Base-by-base conservation (phyloP, 2,113 vertebrate species). In the Larimichthys polyactis region DNA sequence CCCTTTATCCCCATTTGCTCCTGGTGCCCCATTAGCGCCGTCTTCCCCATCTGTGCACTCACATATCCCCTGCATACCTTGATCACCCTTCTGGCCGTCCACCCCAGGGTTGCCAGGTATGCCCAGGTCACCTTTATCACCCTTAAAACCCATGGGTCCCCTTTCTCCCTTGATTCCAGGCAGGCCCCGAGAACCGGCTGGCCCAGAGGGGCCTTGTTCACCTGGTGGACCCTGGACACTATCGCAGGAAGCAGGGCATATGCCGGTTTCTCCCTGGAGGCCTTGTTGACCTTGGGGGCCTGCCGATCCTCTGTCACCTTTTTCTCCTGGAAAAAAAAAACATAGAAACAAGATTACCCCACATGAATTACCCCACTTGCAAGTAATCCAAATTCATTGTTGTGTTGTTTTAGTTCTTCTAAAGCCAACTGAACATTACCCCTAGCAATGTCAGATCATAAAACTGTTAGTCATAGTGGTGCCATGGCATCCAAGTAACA, bases 261-360 rank as follows among this genome's bases (percentile, higher is more conserved):
- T 71, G 0, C 95, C 95, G 0, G 55, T 57, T 40, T 92, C 86
- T 55, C 95, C 95, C 51, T 85, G 84, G 3, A 85, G 90, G 0
- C 95, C 95, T 16, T 22, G 77, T 7, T 40, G 3, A 29, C 95
- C 95, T 63, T 73, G 19, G 0, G 67, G 83, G 0, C 95, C 95
- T 4, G 58, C 51, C 16, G 72, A 0, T 68, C 95, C 94, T 4
- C 1, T 0, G 65, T 94, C 90, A 0, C 95, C 95, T 81, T 95
- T 95, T 3, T 94, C 93, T 51, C 95, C 95, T 96, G 52, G 55
- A 72, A 86, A 88, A 46, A 40, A 89, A 40, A 8, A 40, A 40
- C 36, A 40, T 40, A 7, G 7, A 40, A 8, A 40, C 7, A 40
- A 40, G 36, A 8, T 40, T 8, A 40, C 7, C 6, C 32, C 32